A percentile compares a stretch with the other conserved stretches of the same genome.
Evolutionary conservation across 1,140 invertebrate genomes (phyloP).

Genomic region (Nasonia giraulti): DNA sequence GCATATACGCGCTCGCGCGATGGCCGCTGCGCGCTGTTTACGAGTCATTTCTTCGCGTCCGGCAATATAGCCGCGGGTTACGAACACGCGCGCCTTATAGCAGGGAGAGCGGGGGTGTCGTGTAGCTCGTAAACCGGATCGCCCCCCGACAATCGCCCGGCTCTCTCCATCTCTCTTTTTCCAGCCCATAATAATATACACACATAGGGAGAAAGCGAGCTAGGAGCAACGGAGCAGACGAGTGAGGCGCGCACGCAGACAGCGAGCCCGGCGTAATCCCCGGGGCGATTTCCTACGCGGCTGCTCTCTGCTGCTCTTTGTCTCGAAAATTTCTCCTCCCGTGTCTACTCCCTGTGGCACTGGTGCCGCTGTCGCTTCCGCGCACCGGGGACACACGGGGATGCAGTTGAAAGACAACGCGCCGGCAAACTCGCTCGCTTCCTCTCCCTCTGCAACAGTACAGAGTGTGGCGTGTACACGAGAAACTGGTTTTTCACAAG

Average conservation of each 20-base stretch:
- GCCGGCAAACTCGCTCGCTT: background rate
- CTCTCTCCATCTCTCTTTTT: background rate
- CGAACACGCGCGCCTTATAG: background rate
- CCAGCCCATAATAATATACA: background rate
- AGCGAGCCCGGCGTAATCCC: slow-evolving; percentile 23
- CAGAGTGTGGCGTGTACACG: background rate
- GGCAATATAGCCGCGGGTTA: background rate
- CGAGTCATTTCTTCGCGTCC: background rate
- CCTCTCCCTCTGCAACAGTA: background rate
- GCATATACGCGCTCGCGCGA: slow-evolving; percentile 4
- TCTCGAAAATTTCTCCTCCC: slow-evolving; percentile 14
- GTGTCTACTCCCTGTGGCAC: background rate
- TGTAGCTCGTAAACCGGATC: slow-evolving; percentile 54
- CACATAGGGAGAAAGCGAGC: background rate
- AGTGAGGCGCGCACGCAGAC: background rate
- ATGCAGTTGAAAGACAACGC: slow-evolving; percentile 34
- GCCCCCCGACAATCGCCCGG: slow-evolving; percentile 49
- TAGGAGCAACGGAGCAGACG: background rate
- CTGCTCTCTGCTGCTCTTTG: slow-evolving; percentile 6
- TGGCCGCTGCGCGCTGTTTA: slow-evolving; percentile 30
- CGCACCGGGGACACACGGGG: background rate
- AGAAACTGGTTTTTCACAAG: background rate
- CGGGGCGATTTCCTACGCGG: slow-evolving; percentile 31
- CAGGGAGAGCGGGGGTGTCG: background rate
- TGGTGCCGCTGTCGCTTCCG: slow-evolving; percentile 7